These are phyloP conservation scores for Heliconius charithonia DNA, from an alignment of 2,888 invertebrate species.

Conservation along the genomic window DNA sequence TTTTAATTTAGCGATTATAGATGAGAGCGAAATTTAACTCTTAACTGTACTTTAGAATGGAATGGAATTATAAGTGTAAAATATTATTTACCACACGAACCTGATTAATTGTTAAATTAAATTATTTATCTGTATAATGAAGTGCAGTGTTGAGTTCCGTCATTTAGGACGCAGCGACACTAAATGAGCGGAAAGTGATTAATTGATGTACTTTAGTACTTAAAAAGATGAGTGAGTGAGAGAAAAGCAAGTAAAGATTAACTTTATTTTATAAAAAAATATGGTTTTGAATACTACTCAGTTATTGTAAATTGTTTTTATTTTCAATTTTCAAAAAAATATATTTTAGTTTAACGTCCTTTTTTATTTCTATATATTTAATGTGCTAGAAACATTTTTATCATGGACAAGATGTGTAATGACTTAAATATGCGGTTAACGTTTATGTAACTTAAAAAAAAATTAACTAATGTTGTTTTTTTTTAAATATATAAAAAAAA, in stretches of 20 bases:
- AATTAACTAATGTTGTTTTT: not conserved
- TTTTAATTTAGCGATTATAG: not conserved
- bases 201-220: too few species aligned
- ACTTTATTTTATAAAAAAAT: not conserved
- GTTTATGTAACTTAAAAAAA: not conserved
- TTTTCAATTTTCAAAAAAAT: too few species aligned
- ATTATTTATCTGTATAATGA: not conserved
- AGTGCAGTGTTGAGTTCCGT: conserved; percentile 1
- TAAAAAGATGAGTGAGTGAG: not conserved
- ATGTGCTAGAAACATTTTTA: not conserved
- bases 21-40: not conserved
- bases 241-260: not conserved
- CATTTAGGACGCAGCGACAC: not conserved
- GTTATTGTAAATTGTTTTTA: too few species aligned
- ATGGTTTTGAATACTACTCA: too few species aligned
- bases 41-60: too few species aligned
- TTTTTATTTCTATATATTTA: not conserved
- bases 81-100: conserved; percentile 8
- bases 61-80: too few species aligned
- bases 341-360: too few species aligned
- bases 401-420: not conserved
- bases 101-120: not conserved
- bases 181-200: too few species aligned
- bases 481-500: conserved; percentile 3
- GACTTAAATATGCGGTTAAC: not conserved